Evolutionary conservation across 2,888 invertebrate species (phyloP).

Genomic region (Plagodis pulveraria): DNA sequence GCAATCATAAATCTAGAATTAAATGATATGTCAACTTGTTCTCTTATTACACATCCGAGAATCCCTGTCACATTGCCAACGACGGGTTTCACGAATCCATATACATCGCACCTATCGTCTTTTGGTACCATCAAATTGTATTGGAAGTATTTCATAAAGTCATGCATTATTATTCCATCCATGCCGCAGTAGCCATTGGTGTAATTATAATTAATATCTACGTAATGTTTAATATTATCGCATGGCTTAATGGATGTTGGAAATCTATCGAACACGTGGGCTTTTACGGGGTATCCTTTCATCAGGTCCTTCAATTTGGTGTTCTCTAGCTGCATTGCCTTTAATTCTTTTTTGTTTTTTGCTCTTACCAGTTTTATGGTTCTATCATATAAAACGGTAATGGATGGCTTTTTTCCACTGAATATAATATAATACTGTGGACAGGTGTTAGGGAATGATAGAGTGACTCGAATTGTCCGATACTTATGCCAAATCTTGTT

Average conservation of each 20-base stretch:
- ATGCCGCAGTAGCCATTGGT: constrained; percentile 54
- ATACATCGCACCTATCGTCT: constrained; percentile 36
- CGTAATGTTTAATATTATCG: constrained; percentile 43
- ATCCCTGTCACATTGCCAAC: constrained; percentile 44
- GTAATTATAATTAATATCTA: constrained; percentile 35
- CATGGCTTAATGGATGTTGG: constrained; percentile 57
- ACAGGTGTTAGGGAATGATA: constrained; percentile 54
- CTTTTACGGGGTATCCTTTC: constrained; percentile 51
- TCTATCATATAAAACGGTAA: constrained; percentile 48
- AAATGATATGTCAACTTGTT: constrained; percentile 59
- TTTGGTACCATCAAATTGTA: constrained; percentile 45
- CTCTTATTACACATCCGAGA: constrained; percentile 48
- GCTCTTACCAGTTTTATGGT: constrained; percentile 44
- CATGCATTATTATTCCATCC: constrained; percentile 58
- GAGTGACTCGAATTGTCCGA: constrained; percentile 40
- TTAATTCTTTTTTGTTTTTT: constrained; percentile 28
- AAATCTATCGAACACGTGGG: constrained; percentile 53
- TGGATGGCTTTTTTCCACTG: constrained; percentile 39
- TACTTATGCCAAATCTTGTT: constrained; percentile 55
- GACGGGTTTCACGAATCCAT: constrained; percentile 42
- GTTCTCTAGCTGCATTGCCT: constrained; percentile 20
- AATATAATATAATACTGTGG: constrained; percentile 46
- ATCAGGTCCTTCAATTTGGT: constrained; percentile 38
- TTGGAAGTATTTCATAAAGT: constrained; percentile 49
- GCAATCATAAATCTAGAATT: constrained; percentile 59